phyloP scores from a whole-genome alignment of 2,797 vertebrate genomes.

The Triplophysa bombifrons region DNA sequence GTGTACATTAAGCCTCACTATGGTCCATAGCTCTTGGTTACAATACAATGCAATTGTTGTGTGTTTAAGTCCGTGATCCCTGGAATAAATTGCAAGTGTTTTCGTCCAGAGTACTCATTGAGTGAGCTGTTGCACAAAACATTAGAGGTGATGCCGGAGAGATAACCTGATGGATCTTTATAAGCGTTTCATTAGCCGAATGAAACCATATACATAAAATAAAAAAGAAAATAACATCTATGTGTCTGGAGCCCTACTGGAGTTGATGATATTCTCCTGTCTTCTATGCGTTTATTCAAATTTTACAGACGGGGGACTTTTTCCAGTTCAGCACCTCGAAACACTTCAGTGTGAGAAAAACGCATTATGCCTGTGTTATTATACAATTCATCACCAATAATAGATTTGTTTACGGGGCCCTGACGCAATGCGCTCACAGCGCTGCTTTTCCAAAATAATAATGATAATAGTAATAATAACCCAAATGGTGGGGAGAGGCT shows the following conservation, averaged over 20 bases:
- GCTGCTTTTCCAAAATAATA: constrained; percentile 81
- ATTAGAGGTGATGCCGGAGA: constrained; percentile 42
- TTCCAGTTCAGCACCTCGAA: constrained; percentile 85
- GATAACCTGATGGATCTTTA: constrained; percentile 60
- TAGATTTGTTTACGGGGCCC: constrained; percentile 84
- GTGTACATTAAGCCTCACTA: constrained; percentile 24
- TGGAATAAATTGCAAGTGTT: constrained; percentile 25
- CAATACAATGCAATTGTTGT: constrained; percentile 23
- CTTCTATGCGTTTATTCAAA: constrained; percentile 82
- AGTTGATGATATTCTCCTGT: constrained; percentile 66
- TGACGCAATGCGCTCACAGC: constrained; percentile 76
- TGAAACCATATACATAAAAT: constrained; percentile 13
- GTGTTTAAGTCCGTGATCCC: constrained; percentile 33
- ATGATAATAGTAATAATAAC: constrained; percentile 83
- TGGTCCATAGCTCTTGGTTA: constrained; percentile 18
- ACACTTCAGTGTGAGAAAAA: constrained; percentile 80
- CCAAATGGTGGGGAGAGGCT: constrained; percentile 69
- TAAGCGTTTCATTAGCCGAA: constrained; percentile 61
- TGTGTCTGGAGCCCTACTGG: constrained; percentile 54
- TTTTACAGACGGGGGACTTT: constrained; percentile 83
- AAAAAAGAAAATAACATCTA: constrained; percentile 53
- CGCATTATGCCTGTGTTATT: constrained; percentile 85
- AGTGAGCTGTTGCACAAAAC: constrained; percentile 26
- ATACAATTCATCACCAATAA: constrained; percentile 90
- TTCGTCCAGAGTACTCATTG: constrained; percentile 43